phyloP scores from a whole-genome alignment of 2,888 invertebrate species.

The Diogma glabrata region DNA sequence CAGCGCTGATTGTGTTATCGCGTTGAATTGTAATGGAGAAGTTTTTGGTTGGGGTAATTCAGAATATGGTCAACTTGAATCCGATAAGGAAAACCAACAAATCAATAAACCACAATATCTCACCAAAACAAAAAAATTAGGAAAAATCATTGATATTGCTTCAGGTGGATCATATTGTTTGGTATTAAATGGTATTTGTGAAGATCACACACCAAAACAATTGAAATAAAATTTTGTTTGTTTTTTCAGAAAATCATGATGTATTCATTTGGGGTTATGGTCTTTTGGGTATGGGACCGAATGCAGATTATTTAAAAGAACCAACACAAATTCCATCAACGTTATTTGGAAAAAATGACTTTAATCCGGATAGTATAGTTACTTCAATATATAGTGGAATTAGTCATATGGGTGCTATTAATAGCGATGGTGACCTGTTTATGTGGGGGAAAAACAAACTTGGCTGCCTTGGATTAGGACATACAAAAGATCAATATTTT shows the following conservation, averaged over 20 bases:
- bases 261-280: slow-evolving; percentile 94
- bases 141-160: slow-evolving; percentile 68
- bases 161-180: slow-evolving; percentile 80
- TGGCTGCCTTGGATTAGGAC: slow-evolving; percentile 75
- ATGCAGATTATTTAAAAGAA: slow-evolving; percentile 47
- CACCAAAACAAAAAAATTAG: slow-evolving; percentile 50
- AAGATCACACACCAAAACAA: not conserved
- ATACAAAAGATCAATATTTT: slow-evolving; percentile 71
- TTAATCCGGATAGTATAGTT: slow-evolving; percentile 57
- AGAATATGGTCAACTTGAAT: slow-evolving; percentile 74
- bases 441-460: slow-evolving; percentile 85
- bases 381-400: slow-evolving; percentile 58
- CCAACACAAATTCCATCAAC: slow-evolving; percentile 68
- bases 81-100: slow-evolving; percentile 45
- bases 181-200: slow-evolving; percentile 68
- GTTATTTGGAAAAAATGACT: slow-evolving; percentile 77
- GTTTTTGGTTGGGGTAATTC: slow-evolving; percentile 96
- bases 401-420: slow-evolving; percentile 69
- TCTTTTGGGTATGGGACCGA: slow-evolving; percentile 78
- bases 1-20: slow-evolving; percentile 77
- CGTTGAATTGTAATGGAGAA: slow-evolving; percentile 81
- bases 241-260: slow-evolving; percentile 58
- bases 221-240: too few relatives aligned
- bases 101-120: slow-evolving; percentile 58
- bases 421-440: slow-evolving; percentile 71